A percentile compares a stretch with the other conserved stretches of the same genome.
phyloP scores from a whole-genome alignment of 2,888 invertebrate species.

The Ypsolopha sequella region DNA sequence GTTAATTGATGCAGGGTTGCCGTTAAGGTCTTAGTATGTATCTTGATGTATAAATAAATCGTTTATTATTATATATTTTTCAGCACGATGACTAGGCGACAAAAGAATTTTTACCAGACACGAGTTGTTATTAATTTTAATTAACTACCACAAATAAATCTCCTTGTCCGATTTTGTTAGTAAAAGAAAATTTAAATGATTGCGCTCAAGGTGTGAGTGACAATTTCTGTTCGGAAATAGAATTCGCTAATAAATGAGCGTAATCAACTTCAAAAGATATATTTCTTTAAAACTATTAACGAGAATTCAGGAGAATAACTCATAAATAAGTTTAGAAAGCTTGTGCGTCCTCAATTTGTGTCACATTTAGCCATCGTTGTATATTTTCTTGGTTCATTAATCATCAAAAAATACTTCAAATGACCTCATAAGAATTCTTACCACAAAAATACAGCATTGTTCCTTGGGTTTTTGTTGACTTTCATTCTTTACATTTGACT shows the following conservation, averaged over 20 bases:
- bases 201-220: not conserved
- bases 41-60: not conserved
- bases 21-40: not conserved
- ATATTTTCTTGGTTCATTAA: constrained; percentile 49
- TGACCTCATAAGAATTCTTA: not conserved
- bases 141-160: constrained; percentile 26
- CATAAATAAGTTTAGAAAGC: constrained; percentile 50
- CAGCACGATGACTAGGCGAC: no score
- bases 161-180: constrained; percentile 19
- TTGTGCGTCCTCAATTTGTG: constrained; percentile 54
- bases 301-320: constrained; percentile 49
- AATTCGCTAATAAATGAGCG: constrained; percentile 42
- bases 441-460: no score
- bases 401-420: constrained; percentile 29
- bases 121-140: constrained; percentile 2
- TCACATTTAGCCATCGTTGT: constrained; percentile 50
- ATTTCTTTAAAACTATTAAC: constrained; percentile 47
- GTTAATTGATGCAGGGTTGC: not conserved
- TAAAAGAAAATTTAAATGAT: constrained; percentile 1
- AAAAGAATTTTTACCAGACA: not conserved
- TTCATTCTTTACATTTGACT: no score
- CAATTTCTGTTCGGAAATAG: constrained; percentile 24
- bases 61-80: no score
- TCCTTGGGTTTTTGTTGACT: no score
- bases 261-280: constrained; percentile 57